Evolutionary conservation across 2,888 invertebrate genomes (phyloP), one percentile per base, ranked within the genome.

Genomic region (Cataglyphis cursor): DNA sequence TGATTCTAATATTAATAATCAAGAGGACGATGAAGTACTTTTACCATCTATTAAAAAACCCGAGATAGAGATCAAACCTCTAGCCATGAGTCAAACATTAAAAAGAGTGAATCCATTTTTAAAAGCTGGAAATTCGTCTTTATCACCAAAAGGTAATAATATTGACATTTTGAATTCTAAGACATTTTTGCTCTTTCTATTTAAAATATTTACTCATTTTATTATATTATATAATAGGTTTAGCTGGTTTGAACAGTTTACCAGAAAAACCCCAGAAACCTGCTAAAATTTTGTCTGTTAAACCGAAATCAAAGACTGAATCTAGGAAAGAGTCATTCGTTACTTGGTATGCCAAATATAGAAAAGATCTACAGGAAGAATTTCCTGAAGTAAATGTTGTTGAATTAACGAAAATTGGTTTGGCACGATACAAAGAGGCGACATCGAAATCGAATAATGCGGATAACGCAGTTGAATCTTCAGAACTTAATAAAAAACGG

Each of bases 321-420:
- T 72, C 94, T 44, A 91, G 91, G 54, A 95, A 95, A n/a, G 96
- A 96, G 92, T 95, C 95, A 5, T 97, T 97, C 90, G 94, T 96
- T 31, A 95, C 95, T 48, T 97, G 97, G 97, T 96, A 96, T 87
- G 94, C 95, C 0, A 95, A 96, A 82, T 96, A 96, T 91, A 96
- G 96, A 91, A 89, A 95, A 3, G 89, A 93, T 15, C 92, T 97
- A n/a, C 95, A 96, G 90, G 94, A 95, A 64, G 96, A 96, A 89
- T 95, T 96, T 90, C 96, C 96, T 0, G 96, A 96, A 12, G 90
- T 96, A 15, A 95, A 95, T 5, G 94, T 95, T 0, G 94, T 95
- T 0, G 96, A 97, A 84, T 92, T 97, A 68, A 96, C 96, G 0
- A 96, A 96, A 83, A 93, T 95, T 8, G 96, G 96, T 8, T 95